These are phyloP conservation scores for Melanerpes formicivorus DNA, from an alignment of 2,113 vertebrate species.

Conservation along the genomic window DNA sequence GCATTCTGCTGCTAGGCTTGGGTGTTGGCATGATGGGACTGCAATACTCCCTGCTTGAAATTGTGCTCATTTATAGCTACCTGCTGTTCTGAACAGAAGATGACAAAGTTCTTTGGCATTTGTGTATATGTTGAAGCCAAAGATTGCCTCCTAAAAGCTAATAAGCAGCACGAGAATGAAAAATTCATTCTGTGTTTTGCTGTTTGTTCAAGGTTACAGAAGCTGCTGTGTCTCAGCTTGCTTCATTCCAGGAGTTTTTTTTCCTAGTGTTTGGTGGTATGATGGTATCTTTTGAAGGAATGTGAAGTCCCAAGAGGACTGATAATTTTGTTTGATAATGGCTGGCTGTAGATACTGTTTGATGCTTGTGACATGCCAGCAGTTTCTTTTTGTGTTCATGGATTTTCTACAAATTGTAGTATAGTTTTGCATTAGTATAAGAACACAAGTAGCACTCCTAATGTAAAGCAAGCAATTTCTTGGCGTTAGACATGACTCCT, in stretches of 20 bases:
- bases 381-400: background rate
- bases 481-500: background rate
- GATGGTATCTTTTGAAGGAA: background rate
- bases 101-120: background rate
- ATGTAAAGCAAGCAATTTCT: background rate
- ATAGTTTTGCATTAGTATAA: background rate
- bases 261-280: background rate
- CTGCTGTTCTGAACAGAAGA: accelerated
- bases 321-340: background rate
- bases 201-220: background rate
- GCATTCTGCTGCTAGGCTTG: background rate
- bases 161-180: background rate
- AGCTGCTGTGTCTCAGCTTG: background rate
- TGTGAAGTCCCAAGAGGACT: background rate
- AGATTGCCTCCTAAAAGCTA: background rate
- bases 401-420: background rate
- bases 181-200: background rate
- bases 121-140: background rate
- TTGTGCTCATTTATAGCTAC: background rate
- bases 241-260: background rate
- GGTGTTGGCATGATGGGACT: background rate
- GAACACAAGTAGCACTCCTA: background rate
- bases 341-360: background rate
- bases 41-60: background rate
- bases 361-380: background rate